These are phyloP conservation scores for Cardiocondyla obscurior DNA, from an alignment of 1,140 invertebrate genomes.

Conservation along the genomic window DNA sequence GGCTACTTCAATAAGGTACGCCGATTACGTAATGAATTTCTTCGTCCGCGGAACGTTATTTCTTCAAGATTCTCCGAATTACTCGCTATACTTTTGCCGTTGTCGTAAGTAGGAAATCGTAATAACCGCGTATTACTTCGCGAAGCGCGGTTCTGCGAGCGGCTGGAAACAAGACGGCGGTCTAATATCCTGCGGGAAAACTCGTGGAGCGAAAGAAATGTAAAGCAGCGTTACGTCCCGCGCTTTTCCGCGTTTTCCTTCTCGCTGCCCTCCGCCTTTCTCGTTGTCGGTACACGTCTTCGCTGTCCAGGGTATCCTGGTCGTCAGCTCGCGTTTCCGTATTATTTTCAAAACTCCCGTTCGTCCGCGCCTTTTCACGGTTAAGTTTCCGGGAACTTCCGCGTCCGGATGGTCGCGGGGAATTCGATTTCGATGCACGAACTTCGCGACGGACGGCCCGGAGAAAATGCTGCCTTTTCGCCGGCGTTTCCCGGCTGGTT, in stretches of 20 bases:
- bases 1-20: not conserved
- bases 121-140: slow-evolving; percentile 21
- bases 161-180: not conserved
- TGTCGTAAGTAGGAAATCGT: not conserved
- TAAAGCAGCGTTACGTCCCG: not conserved
- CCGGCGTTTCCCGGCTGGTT: not conserved
- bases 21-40: not conserved
- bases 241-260: not conserved
- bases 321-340: not conserved
- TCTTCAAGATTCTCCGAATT: not conserved
- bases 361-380: not conserved
- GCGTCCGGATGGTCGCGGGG: slow-evolving; percentile 8
- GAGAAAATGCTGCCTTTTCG: not conserved
- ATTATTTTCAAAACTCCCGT: slow-evolving; percentile 28
- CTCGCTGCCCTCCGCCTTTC: not conserved
- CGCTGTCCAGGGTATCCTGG: not conserved
- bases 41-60: not conserved
- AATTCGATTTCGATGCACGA: slow-evolving; percentile 36
- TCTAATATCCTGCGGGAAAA: slow-evolving; percentile 41
- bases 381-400: slow-evolving; percentile 20
- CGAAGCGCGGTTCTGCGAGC: not conserved
- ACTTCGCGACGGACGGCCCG: not conserved
- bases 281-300: not conserved
- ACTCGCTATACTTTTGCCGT: not conserved
- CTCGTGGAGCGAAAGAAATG: slow-evolving; percentile 8